Evolutionary conservation across 30 jellyfish, hydroid and myxozoan species (phyloP), one percentile per base, ranked within the genome.

Genomic region (Morbakka virulenta): DNA sequence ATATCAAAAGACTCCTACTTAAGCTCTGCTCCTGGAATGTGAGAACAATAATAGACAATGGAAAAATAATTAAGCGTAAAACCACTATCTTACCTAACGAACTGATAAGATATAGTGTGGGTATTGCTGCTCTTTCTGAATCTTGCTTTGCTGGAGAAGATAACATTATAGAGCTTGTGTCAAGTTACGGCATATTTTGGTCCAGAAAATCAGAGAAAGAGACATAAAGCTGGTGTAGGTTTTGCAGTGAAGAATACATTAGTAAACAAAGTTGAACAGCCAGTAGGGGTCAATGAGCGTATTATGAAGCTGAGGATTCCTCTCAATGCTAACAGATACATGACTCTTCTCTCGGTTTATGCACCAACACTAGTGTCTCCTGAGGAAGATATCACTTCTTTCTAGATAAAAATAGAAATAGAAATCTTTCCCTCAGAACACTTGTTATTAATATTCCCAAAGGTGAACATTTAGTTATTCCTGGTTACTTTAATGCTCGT

Each of bases 341-440:
- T 29, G 22, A 65, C 77, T 29, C 23, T 65, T 29, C 4, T 65
- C 22, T 3, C 17, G 6, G 69, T 29, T 23, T 65, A 65, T 20
- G 77, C 77, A 6, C 77, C 67, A 4, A 65, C 77, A 3, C 66
- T 29, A 11, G 28, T 30, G 9, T 21, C 66, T 29, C 21, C 66
- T 24, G 77, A 65, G 6, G 67, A 65, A 6, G 77, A 20, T 29
- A 65, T 3, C 11, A 23, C 17, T 13, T 24, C 66, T 6, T 65
- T 65, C 67, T 65, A 65, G n/a, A n/a, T n/a, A n/a, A n/a, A n/a
- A n/a, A n/a, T n/a, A n/a, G n/a, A n/a, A n/a, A n/a, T n/a, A n/a
- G n/a, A n/a, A n/a, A n/a, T n/a, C n/a, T n/a, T n/a, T n/a, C n/a
- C n/a, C n/a, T n/a, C n/a, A n/a, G n/a, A n/a, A n/a, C n/a, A n/a